phyloP scores from a whole-genome alignment of 1,140 invertebrate genomes.

The Anoplolepis gracilipes region DNA sequence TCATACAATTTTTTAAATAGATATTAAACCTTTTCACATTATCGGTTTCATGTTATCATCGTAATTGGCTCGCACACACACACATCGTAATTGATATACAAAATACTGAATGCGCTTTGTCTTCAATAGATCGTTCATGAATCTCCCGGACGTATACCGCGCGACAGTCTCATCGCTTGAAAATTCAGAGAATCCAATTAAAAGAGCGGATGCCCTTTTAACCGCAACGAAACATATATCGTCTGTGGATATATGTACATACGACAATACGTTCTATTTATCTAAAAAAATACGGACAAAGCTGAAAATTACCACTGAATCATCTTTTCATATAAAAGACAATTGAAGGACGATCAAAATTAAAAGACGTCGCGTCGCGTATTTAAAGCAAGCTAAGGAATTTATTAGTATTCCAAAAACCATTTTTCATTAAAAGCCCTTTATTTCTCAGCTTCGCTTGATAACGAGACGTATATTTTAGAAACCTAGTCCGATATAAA shows the following conservation, averaged over 20 bases:
- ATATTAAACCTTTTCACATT: constrained; percentile 7
- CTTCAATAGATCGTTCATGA: constrained; percentile 9
- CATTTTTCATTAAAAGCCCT: neutral
- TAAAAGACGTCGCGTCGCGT: neutral
- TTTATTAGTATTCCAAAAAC: neutral
- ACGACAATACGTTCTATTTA: neutral
- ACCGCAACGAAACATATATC: constrained; percentile 55
- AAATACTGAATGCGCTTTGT: constrained; percentile 25
- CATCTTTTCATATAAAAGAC: neutral
- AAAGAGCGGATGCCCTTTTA: constrained; percentile 42
- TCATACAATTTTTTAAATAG: neutral
- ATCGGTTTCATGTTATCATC: neutral
- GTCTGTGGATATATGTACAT: neutral
- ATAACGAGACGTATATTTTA: neutral
- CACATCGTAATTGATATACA: neutral
- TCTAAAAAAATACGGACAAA: neutral
- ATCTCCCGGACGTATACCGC: neutral
- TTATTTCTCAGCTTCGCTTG: neutral
- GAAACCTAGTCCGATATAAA: neutral
- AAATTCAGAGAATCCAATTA: constrained; percentile 69
- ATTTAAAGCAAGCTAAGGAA: neutral
- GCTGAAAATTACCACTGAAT: neutral
- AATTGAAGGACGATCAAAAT: neutral
- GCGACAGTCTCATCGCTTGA: constrained; percentile 70
- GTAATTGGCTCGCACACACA: too few relatives aligned